Base-by-base conservation (phyloP, 2,888 invertebrate genomes). In the Cosmopolites sordidus region DNA sequence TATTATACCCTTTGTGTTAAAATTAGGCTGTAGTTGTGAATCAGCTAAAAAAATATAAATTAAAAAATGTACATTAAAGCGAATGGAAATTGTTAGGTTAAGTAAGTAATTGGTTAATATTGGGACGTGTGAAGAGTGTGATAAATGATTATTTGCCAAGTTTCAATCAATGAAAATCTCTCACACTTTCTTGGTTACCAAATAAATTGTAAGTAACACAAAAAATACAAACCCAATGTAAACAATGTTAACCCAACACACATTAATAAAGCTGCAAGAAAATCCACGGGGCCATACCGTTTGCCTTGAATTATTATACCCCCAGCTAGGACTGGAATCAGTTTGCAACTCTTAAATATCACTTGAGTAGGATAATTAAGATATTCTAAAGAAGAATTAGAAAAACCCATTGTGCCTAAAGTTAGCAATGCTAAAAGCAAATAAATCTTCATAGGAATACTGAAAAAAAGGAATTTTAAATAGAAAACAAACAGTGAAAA, bases 341-440 rank as follows among this genome's bases (percentile, higher is more conserved):
- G 79, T 73, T 98, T 98, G 73, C 97, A 98, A 71, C 95, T 95
- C 73, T 97, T 97, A 71, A 98, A 98, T 65, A 97, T 96, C 38
- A 97, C 86, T 78, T 95, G 94, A 0, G 96, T 97, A 0, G 97
- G 96, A 73, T 96, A 98, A 74, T 97, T 98, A 9, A 98, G 78
- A 72, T 93, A 95, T 43, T 92, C 94, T 9, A 97, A 78, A 1
- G 96, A 92, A 2, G 94, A 84, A 74, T 98, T 98, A 1, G 96
- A 96, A 58, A 96, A 81, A 0, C 95, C 92, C 93, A 98, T 97
- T 1, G 97, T 97, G 2, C 92, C 93, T 12, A 97, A 79, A 0
- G 96, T 95, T 43, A 96, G 76, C 1, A 89, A 79, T 39, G 95
- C 95, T 57, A 97, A 74, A 39, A 93, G 69, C 43, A 83, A 77